Conservation (phyloP, 2,888 invertebrate genomes). For the Mimas tiliae region DNA sequence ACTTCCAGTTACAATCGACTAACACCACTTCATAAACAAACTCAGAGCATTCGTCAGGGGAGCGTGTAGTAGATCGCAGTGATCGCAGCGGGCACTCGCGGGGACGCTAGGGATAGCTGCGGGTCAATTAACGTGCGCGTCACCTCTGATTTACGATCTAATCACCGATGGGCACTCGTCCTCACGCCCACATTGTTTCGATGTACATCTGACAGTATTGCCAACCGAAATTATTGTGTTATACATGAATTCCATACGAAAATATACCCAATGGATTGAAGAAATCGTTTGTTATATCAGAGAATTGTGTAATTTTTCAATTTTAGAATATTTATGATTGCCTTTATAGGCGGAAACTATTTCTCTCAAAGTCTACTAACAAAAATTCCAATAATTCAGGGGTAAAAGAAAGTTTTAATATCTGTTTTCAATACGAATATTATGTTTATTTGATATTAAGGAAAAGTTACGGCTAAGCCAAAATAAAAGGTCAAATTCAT, state of each 20-base stretch:
- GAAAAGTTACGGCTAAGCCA: no score
- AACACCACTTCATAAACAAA: background rate
- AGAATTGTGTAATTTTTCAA: no score
- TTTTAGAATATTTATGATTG: no score
- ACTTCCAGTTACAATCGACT: no score
- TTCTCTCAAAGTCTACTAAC: no score
- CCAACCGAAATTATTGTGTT: background rate
- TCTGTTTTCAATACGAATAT: no score
- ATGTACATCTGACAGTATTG: slow-evolving; percentile 46
- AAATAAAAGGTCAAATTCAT: no score
- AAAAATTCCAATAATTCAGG: no score
- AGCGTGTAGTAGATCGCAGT: background rate
- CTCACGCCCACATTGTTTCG: slow-evolving; percentile 75
- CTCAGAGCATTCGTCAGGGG: background rate
- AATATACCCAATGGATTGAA: background rate
- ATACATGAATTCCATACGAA: background rate
- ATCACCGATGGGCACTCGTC: slow-evolving; percentile 58
- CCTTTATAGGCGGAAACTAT: no score
- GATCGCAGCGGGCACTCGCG: background rate
- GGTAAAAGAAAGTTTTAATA: no score
- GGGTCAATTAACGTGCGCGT: slow-evolving; percentile 76
- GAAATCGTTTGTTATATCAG: no score
- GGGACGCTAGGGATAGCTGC: slow-evolving; percentile 32
- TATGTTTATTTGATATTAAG: no score
- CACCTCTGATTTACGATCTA: slow-evolving; percentile 81